Base-by-base conservation (phyloP, 2,113 vertebrate genomes). In the Sterrhoptilus dennistouni region DNA sequence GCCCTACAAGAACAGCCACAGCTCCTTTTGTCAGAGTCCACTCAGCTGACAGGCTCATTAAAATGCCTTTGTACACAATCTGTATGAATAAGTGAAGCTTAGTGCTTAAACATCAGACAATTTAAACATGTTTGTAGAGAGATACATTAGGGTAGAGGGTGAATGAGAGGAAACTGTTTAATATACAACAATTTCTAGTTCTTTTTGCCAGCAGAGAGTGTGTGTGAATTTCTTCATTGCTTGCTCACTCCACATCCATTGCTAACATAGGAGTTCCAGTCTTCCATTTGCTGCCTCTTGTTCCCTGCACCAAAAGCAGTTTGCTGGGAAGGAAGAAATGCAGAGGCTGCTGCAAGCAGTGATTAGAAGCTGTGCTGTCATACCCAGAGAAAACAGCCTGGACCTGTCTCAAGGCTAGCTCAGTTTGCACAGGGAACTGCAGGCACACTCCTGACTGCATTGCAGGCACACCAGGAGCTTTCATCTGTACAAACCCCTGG, bases 1-100 rank as follows among this genome's bases (percentile, higher is more conserved):
- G 42, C 53, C 42, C 24, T 45, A n/a, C 54, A 83, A 59, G 59
- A 91, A 71, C 35, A 75, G 61, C 33, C 75, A 83, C n/a, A 78
- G 52, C 14, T 93, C 52, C 47, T 96, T 95, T 81, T 94, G 61
- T 87, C 52, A 76, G 74, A 83, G 52, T 69, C 61, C 52, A 44
- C 57, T 77, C 33, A 56, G 56, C 52, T 87, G 79, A 87, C 74
- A 65, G 52, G 12, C n/a, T 87, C 25, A 0, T 89, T 93, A 88
- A 92, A 90, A 96, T 83, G 59, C 79, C 57, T 95, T 83, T 21
- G 23, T 83, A 63, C 38, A 56, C 35, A 88, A 65, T 42, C 33
- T 87, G 53, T 69, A 60, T 38, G 65, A 80, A 74, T 38, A 83
- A 69, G 19, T 27, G 10, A 80, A 75, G 68, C 5, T 78, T 18